Conservation (phyloP, 1,140 invertebrate genomes). For the Cyclina sinensis region DNA sequence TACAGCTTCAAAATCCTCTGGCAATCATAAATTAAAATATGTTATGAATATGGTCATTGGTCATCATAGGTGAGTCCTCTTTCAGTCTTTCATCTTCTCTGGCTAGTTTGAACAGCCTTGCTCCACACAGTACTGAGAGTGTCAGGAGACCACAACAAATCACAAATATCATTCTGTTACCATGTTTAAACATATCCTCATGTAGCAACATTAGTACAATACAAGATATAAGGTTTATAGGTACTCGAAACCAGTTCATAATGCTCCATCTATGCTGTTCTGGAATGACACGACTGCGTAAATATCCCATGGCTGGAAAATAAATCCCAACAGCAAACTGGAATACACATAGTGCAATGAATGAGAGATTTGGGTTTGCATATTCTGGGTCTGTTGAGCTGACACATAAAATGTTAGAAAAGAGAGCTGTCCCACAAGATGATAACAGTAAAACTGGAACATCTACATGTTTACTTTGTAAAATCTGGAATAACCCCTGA, state of each 20-base stretch:
- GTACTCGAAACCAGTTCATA: conserved; percentile 86
- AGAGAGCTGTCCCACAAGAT: conserved; percentile 82
- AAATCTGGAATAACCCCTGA: conserved; percentile 89
- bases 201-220: conserved; percentile 87
- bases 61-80: conserved; percentile 77
- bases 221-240: conserved; percentile 86
- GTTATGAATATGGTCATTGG: conserved; percentile 83
- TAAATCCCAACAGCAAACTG: conserved; percentile 88
- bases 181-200: conserved; percentile 85
- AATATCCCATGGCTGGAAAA: conserved; percentile 88
- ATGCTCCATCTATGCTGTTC: conserved; percentile 87
- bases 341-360: conserved; percentile 89
- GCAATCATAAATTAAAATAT: conserved; percentile 77
- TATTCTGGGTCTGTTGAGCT: conserved; percentile 80
- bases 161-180: conserved; percentile 87
- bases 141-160: conserved; percentile 85
- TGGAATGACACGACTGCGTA: conserved; percentile 89
- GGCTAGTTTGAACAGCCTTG: conserved; percentile 76
- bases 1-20: no score
- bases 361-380: conserved; percentile 86
- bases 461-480: conserved; percentile 81
- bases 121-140: conserved; percentile 80
- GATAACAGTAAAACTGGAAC: conserved; percentile 84
- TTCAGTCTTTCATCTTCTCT: conserved; percentile 79
- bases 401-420: conserved; percentile 83